Evolutionary conservation across 1,140 invertebrate genomes (phyloP).

Genomic region (Latrodectus geometricus): DNA sequence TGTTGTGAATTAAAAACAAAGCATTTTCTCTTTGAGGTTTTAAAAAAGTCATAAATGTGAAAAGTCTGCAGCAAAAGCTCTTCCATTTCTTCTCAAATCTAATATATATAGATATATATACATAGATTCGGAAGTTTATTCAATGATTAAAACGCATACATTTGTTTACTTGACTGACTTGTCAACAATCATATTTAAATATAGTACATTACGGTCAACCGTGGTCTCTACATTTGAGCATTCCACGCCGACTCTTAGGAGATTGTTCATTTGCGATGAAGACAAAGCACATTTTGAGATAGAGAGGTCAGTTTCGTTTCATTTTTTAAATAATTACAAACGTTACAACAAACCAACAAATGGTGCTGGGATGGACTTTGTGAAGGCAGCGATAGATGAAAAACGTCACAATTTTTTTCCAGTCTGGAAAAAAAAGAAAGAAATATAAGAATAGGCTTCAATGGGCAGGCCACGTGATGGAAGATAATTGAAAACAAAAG

Average conservation of each 20-base stretch:
- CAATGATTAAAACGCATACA: slow-evolving; percentile 32
- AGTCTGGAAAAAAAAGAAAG: not conserved
- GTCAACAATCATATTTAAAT: not conserved
- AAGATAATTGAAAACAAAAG: slow-evolving; percentile 6
- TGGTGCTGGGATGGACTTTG: slow-evolving; percentile 55
- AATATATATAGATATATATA: slow-evolving; percentile 4
- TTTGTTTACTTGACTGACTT: slow-evolving; percentile 11
- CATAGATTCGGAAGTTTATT: not conserved
- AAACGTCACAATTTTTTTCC: not conserved
- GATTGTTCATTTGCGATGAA: not conserved
- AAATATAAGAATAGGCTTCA: not conserved
- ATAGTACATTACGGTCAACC: slow-evolving; percentile 15
- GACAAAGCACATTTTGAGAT: slow-evolving; percentile 14
- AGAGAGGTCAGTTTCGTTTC: slow-evolving; percentile 41
- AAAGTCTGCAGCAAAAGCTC: slow-evolving; percentile 51
- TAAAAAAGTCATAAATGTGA: slow-evolving; percentile 37
- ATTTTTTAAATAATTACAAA: slow-evolving; percentile 15
- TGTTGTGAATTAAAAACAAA: slow-evolving; percentile 2
- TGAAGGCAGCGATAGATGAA: slow-evolving; percentile 52
- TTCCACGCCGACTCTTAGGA: slow-evolving; percentile 14
- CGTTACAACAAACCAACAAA: slow-evolving; percentile 50
- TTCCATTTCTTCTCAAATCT: slow-evolving; percentile 46
- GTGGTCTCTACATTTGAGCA: slow-evolving; percentile 39
- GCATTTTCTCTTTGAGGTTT: slow-evolving; percentile 7
- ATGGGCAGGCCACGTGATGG: slow-evolving; percentile 25